Percentiles rank a stretch among this genome's conserved stretches.
phyloP scores from a whole-genome alignment of 2,113 vertebrate genomes.

The Periophthalmodon schlosseri region DNA sequence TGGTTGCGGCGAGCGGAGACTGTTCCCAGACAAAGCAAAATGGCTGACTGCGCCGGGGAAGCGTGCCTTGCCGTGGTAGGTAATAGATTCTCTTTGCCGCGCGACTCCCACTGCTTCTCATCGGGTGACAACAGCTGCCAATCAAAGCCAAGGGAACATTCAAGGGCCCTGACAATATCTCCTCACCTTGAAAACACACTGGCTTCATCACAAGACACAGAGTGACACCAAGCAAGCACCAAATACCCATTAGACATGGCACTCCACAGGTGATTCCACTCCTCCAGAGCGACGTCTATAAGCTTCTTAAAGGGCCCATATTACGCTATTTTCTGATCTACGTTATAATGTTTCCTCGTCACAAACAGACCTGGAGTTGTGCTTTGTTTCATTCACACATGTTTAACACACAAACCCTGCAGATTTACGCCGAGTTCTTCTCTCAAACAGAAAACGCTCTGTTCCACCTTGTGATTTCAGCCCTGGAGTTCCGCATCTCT shows the following conservation, averaged over 20 bases:
- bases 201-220: slow-evolving; percentile 44
- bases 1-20: slow-evolving; percentile 33
- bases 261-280: slow-evolving; percentile 32
- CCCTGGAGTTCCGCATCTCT: too few relatives aligned
- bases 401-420: too few relatives aligned
- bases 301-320: not conserved
- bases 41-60: slow-evolving; percentile 68
- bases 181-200: slow-evolving; percentile 67
- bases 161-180: slow-evolving; percentile 62
- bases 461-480: too few relatives aligned
- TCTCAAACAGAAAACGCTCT: too few relatives aligned
- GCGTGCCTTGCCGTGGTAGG: slow-evolving; percentile 48
- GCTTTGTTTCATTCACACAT: too few relatives aligned
- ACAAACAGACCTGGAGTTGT: too few relatives aligned
- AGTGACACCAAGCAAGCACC: slow-evolving; percentile 45
- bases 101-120: slow-evolving; percentile 55
- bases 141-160: slow-evolving; percentile 58
- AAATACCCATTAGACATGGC: slow-evolving; percentile 56
- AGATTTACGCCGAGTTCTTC: too few relatives aligned
- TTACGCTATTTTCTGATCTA: too few relatives aligned
- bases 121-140: slow-evolving; percentile 66
- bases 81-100: slow-evolving; percentile 68
- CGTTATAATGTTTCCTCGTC: too few relatives aligned
- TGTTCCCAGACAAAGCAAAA: slow-evolving; percentile 51
- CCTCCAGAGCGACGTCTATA: not conserved